Evolutionary conservation across 1,140 invertebrate genomes (phyloP), one percentile per base, ranked within the genome.

Genomic region (Listronotus oregonensis): DNA sequence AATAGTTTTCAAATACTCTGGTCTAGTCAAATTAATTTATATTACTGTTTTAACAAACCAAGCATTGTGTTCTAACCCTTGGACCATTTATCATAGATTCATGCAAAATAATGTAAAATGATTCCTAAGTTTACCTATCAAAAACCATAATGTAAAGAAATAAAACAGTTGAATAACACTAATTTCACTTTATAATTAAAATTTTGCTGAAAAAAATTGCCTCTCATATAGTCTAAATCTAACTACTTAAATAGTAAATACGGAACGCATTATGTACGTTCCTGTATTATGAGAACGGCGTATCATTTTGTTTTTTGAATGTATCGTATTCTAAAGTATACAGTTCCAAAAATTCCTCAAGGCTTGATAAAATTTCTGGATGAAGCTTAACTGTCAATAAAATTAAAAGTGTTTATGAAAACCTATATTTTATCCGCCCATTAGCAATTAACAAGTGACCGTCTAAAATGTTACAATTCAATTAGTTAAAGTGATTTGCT

Each of bases 31-130:
- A n/a, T n/a, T n/a, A n/a, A 27, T 27, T 27, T 27, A 3, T 27
- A 3, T 27, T 27, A 27, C 21, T 27, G 5, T 27, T 27, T 27
- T 27, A 27, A 27, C 21, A 27, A 50, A 18, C 11, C 59, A 61
- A 61, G 39, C 49, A 61, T 42, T 27, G 59, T 52, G 15, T 51
- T 52, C 49, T 43, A 61, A 61, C 49, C 43, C n/a, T 6, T 37
- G 14, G 14, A 17, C 18, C 42, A 43, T 42, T 18, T 10, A n/a
- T 10, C 11, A 51, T 37, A 54, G 31, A 34, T 3, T 39, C 57
- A 59, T 59, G 57, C 57, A 59, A 37, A 58, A 31, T 31, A 37
- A 37, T 37, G 3, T 37, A 37, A 37, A 10, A 37, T 27, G 21
- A 27, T 37, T 37, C 7, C 34, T 37, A 37, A n/a, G 8, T 37